Evolutionary conservation across 2,888 invertebrate species (phyloP).

Genomic region (Pachycephus smyrnensis): DNA sequence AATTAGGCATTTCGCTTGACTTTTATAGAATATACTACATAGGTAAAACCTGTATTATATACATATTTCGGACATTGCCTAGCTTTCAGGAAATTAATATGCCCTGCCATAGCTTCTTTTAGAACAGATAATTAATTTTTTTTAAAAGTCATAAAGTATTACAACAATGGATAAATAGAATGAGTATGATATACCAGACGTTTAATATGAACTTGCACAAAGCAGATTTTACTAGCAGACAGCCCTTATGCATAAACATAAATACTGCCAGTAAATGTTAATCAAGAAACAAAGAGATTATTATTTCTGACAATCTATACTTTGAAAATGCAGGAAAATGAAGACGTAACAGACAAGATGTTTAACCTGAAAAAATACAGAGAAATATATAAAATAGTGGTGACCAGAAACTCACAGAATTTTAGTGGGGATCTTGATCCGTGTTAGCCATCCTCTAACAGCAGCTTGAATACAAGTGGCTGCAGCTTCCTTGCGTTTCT

Average conservation of each 20-base stretch:
- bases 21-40: not conserved
- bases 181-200: not conserved
- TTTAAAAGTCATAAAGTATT: too few species aligned
- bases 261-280: not conserved
- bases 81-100: not conserved
- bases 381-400: not conserved
- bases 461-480: constrained; percentile 81
- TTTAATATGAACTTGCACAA: not conserved
- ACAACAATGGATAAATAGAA: too few species aligned
- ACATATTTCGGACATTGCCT: not conserved
- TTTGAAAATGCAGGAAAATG: not conserved
- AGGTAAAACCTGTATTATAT: not conserved
- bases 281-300: not conserved
- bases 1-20: not conserved
- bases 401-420: constrained; percentile 75
- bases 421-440: constrained; percentile 73
- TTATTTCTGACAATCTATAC: not conserved
- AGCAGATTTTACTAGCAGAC: not conserved
- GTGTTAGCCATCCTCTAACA: constrained; percentile 80
- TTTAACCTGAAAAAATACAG: not conserved
- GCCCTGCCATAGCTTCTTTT: not conserved
- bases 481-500: constrained; percentile 83
- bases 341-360: not conserved
- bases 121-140: not conserved
- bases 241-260: not conserved